Evolutionary conservation across 2,888 invertebrate species (phyloP).

Genomic region (Tenthredo amoena): DNA sequence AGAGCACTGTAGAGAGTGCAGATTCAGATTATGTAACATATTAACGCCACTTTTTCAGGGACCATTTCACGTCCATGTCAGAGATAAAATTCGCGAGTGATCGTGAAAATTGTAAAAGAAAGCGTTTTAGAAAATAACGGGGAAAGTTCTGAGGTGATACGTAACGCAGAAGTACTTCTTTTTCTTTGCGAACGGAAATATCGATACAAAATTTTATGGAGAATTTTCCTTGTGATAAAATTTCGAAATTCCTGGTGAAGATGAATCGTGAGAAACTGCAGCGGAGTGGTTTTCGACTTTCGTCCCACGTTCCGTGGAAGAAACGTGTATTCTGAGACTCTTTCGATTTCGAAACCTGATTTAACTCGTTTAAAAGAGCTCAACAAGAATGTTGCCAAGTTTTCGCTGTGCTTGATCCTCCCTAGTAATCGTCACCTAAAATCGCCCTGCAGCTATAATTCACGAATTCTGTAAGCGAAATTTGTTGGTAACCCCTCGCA

Average conservation of each 20-base stretch:
- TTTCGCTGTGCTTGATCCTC: not conserved
- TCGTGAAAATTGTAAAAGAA: not conserved
- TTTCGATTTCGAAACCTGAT: not conserved
- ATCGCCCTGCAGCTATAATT: not conserved
- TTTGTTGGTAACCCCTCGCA: constrained; percentile 3
- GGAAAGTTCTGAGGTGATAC: not conserved
- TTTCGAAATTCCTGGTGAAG: not conserved
- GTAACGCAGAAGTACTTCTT: not conserved
- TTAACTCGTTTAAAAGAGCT: not conserved
- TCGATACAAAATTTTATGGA: not conserved
- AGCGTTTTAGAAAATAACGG: not conserved
- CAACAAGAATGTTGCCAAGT: not conserved
- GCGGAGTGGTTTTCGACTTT: not conserved
- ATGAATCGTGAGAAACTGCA: not conserved
- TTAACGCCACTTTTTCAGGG: not conserved
- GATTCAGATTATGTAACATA: not conserved
- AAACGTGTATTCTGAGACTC: not conserved
- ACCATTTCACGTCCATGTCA: not conserved
- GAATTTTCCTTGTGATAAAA: not conserved
- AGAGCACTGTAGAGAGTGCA: not conserved
- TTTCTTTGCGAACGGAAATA: not conserved
- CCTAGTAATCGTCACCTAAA: not conserved
- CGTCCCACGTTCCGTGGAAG: not conserved
- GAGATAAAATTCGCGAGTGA: not conserved
- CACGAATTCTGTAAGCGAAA: constrained; percentile 1